These are phyloP conservation scores for Gopherus evgoodei DNA, from an alignment of 2,113 vertebrate species.

Conservation along the genomic window DNA sequence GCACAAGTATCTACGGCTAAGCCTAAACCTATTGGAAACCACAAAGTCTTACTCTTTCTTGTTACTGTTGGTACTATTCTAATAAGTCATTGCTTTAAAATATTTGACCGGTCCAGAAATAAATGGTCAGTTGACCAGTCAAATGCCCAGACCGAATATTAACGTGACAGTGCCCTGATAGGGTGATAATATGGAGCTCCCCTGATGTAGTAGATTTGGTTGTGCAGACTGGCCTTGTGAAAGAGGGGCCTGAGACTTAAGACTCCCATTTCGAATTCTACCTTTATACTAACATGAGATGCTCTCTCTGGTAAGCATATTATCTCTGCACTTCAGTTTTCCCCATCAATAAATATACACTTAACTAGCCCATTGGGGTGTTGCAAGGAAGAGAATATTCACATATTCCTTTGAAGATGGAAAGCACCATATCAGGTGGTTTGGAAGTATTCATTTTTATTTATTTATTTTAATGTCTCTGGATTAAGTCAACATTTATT, in stretches of 20 bases:
- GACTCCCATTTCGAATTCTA: background rate
- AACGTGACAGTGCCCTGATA: background rate
- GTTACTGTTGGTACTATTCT: background rate
- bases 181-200: rapidly evolving
- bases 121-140: background rate
- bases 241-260: rapidly evolving
- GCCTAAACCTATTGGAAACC: background rate
- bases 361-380: background rate
- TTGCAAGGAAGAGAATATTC: background rate
- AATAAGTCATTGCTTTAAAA: background rate
- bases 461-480: background rate
- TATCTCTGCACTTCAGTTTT: rapidly evolving
- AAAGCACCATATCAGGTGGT: background rate
- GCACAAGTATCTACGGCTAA: background rate
- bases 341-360: background rate
- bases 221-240: rapidly evolving
- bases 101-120: background rate
- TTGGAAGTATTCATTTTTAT: background rate
- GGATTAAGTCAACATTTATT: background rate
- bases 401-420: background rate
- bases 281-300: background rate
- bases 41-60: background rate
- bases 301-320: background rate
- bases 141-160: background rate
- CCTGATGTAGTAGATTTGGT: rapidly evolving